Evolutionary conservation across 2,113 vertebrate species (phyloP).

Genomic region (Cyphomyrus plagiostoma): DNA sequence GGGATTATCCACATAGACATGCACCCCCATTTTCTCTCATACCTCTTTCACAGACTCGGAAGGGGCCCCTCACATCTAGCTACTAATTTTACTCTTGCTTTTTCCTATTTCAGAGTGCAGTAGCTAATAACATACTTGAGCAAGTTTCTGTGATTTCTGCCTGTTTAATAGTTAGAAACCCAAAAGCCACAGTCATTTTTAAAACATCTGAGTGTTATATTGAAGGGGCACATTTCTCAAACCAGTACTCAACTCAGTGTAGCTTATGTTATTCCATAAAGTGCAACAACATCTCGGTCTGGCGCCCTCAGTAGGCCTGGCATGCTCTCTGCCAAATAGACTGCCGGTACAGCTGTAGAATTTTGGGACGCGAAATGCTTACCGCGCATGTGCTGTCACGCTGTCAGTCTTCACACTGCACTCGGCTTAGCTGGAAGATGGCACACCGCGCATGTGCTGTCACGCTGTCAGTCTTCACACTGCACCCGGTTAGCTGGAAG

Average conservation of each 20-base stretch:
- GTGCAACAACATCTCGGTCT: too few relatives aligned
- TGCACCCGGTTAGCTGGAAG: too few relatives aligned
- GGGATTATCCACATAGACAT: constrained; percentile 64
- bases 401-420: neutral
- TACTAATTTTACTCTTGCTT: neutral
- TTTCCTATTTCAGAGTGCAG: neutral
- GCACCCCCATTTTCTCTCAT: constrained; percentile 45
- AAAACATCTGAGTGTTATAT: neutral
- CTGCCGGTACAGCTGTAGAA: neutral
- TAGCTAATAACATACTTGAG: neutral
- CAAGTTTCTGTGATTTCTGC: neutral
- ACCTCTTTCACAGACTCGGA: neutral
- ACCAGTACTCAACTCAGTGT: neutral
- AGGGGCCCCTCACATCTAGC: neutral
- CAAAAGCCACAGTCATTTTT: neutral
- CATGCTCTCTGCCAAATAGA: neutral
- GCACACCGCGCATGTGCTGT: neutral
- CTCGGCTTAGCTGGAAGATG: too few relatives aligned
- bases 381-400: neutral
- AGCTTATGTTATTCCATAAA: neutral
- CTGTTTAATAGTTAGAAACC: neutral
- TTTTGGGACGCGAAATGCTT: neutral
- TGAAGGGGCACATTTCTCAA: neutral
- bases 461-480: too few relatives aligned
- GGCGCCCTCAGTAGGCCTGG: neutral